phyloP scores from a whole-genome alignment of 1,140 invertebrate genomes.

The Nasonia giraulti region DNA sequence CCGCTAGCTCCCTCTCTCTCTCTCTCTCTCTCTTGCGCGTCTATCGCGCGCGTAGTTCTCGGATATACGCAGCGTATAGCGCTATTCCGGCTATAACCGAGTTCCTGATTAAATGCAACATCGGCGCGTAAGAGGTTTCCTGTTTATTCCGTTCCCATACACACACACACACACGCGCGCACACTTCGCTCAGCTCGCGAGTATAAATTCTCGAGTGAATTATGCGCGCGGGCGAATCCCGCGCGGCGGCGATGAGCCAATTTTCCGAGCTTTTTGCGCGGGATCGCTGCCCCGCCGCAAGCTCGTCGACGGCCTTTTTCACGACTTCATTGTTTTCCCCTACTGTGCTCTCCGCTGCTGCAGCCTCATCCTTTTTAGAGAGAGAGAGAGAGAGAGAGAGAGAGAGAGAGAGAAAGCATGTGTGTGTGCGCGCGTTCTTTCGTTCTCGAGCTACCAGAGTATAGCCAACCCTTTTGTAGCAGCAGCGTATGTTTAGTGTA shows the following conservation, averaged over 20 bases:
- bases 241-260: not conserved
- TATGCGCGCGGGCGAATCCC: constrained; percentile 1
- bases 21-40: not conserved
- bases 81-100: constrained; percentile 40
- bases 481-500: too few species aligned
- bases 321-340: not conserved
- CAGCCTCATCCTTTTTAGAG: not conserved
- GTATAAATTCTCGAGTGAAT: constrained; percentile 39
- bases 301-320: not conserved
- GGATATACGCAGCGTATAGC: not conserved
- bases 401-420: not conserved
- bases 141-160: constrained; percentile 36
- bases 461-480: too few species aligned
- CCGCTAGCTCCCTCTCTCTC: not conserved
- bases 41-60: not conserved
- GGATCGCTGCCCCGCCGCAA: not conserved
- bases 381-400: too few species aligned
- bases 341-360: not conserved
- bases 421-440: not conserved
- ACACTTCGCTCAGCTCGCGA: not conserved
- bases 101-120: constrained; percentile 47
- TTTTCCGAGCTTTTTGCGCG: not conserved
- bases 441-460: not conserved
- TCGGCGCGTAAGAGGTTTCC: constrained; percentile 41
- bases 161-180: not conserved